Evolutionary conservation across 2,797 vertebrate genomes (phyloP), one percentile per base, ranked within the genome.

Genomic region (Fringilla coelebs): DNA sequence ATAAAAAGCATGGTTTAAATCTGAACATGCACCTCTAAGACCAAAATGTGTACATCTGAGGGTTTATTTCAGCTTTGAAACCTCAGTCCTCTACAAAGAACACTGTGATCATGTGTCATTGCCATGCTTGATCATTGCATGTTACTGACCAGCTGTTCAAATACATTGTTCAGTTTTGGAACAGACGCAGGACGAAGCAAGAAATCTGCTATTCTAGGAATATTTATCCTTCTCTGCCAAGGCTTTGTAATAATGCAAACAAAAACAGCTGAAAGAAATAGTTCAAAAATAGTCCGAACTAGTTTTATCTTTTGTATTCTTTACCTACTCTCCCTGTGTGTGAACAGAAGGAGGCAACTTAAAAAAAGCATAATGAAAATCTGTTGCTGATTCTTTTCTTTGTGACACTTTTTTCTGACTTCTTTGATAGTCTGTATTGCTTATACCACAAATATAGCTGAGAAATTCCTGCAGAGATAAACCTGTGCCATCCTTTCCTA

Each of bases 111-210:
- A 0, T 73, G 4, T 88, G 87, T 70, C 87, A 13, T 34, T 95
- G 82, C 73, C 46, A 19, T 73, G 60, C 93, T 83, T 89, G 90
- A 75, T 77, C 41, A 20, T 86, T 78, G 55, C 29, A 52, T 60
- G 70, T 61, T 89, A 67, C 82, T 75, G 73, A 70, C 92, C 92
- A 96, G 95, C 94, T 97, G 93, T 95, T 95, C 76, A 96, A 94
- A 96, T 91, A 91, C 52, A 24, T 60, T 77, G 73, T 46, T 85
- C 24, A 25, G n/a, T 21, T 95, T 92, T 93, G 89, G 89, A 96
- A 81, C 76, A 95, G 73, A 96, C 70, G 55, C 48, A 84, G 88
- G 92, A 92, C 82, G 89, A 95, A 94, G 51, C 62, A 89, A 92
- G 68, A 89, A 93, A 93, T 80, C 82, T 79, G 87, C 87, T 94